Conservation (phyloP, 2,888 invertebrate genomes). For the Chalcis sispes region DNA sequence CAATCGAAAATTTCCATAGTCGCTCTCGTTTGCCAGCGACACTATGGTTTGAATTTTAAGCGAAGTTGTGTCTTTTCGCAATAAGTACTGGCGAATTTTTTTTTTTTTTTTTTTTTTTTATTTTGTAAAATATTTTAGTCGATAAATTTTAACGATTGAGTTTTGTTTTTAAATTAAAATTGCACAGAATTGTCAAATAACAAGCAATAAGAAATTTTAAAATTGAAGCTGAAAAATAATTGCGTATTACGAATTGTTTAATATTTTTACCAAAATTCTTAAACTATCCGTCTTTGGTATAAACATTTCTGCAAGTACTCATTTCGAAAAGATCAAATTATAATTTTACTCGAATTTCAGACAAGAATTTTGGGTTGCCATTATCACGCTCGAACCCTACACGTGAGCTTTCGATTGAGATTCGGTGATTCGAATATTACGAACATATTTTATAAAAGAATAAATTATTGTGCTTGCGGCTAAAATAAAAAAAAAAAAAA, state of each 20-base stretch:
- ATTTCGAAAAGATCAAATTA: slow-evolving; percentile 8
- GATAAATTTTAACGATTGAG: not conserved
- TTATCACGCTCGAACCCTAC: slow-evolving; percentile 38
- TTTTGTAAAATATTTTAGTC: slow-evolving; percentile 1
- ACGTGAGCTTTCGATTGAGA: slow-evolving; percentile 40
- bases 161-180: slow-evolving; percentile 1
- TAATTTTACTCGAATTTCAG: slow-evolving; percentile 43
- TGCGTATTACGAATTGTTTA: not conserved
- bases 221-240: not conserved
- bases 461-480: slow-evolving; percentile 14
- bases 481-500: not conserved
- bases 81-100: not conserved
- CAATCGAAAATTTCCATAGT: slow-evolving; percentile 20
- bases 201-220: slow-evolving; percentile 5
- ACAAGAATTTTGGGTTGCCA: slow-evolving; percentile 48
- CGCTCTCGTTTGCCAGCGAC: no score
- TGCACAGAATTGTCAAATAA: not conserved
- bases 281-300: not conserved
- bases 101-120: no score
- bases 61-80: slow-evolving; percentile 8
- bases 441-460: not conserved
- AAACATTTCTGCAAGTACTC: not conserved
- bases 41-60: slow-evolving; percentile 14
- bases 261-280: not conserved
- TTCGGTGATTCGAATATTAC: slow-evolving; percentile 40